Conservation (phyloP, 1,140 invertebrate species). For the Drosophila persimilis region DNA sequence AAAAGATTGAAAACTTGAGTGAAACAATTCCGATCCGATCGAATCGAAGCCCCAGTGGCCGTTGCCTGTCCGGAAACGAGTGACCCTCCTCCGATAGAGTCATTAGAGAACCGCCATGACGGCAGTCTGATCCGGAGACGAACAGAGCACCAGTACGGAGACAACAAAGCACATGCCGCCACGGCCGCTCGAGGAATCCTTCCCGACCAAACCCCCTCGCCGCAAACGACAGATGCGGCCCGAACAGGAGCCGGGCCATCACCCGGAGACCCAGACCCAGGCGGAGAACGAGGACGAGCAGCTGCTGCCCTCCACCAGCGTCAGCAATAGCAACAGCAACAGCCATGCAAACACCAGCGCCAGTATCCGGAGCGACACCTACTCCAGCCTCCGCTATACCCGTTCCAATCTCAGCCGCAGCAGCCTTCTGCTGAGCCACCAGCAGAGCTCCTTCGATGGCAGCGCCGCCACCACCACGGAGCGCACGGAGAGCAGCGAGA, state of each 20-base stretch:
- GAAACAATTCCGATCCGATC: not conserved
- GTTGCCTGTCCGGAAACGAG: too few species aligned
- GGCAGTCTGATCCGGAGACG: too few species aligned
- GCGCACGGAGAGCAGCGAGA: conserved; percentile 73
- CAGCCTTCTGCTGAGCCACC: conserved; percentile 70
- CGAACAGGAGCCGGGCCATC: conserved; percentile 6
- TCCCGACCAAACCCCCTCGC: conserved; percentile 59
- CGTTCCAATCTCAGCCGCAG: conserved; percentile 77
- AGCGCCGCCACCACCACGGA: conserved; percentile 52
- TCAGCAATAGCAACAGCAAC: too few species aligned
- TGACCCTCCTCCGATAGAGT: too few species aligned
- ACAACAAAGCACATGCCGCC: conserved; percentile 57
- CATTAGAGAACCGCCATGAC: not conserved
- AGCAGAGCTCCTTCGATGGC: conserved; percentile 68
- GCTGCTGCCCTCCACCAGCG: conserved; percentile 30
- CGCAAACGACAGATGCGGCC: conserved; percentile 22
- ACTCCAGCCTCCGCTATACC: conserved; percentile 69
- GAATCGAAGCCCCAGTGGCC: too few species aligned
- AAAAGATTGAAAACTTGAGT: conserved; percentile 14
- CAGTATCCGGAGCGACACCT: conserved; percentile 14
- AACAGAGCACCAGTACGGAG: too few species aligned
- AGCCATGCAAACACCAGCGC: conserved; percentile 10
- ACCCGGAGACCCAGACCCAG: conserved; percentile 12
- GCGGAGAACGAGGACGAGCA: conserved; percentile 43
- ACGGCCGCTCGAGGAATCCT: conserved; percentile 25